Evolutionary conservation across 2,113 vertebrate genomes (phyloP).

Genomic region (Choloepus hoffmanni): DNA sequence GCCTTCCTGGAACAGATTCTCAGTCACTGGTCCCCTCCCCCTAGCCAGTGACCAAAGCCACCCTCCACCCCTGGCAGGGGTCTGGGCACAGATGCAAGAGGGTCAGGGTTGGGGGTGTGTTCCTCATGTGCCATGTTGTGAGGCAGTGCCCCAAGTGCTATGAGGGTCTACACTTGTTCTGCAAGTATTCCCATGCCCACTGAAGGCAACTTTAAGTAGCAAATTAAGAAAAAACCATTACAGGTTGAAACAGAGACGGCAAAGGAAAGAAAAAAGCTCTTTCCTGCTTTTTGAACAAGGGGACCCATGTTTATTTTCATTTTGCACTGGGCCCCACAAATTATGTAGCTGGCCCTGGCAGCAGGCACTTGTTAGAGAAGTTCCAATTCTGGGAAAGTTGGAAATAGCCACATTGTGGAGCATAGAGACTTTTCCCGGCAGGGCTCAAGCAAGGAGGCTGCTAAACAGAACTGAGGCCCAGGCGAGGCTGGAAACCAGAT

Average conservation of each 20-base stretch:
- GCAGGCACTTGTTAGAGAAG: not conserved
- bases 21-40: not conserved
- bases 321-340: not conserved
- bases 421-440: not conserved
- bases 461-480: not conserved
- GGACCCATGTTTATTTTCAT: not conserved
- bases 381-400: not conserved
- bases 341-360: not conserved
- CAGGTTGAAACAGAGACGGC: not conserved
- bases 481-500: not conserved
- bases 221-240: not conserved
- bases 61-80: not conserved
- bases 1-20: not conserved
- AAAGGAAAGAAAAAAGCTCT: not conserved
- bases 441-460: not conserved
- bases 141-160: not conserved
- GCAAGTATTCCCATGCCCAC: not conserved
- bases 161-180: not conserved
- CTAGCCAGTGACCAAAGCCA: not conserved
- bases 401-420: not conserved
- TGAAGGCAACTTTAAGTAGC: not conserved
- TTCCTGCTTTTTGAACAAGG: not conserved
- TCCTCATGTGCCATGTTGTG: no score
- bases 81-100: not conserved
- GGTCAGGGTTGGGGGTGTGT: not conserved